These are phyloP conservation scores for Euura lappo DNA, from an alignment of 1,140 invertebrate genomes.

Conservation along the genomic window DNA sequence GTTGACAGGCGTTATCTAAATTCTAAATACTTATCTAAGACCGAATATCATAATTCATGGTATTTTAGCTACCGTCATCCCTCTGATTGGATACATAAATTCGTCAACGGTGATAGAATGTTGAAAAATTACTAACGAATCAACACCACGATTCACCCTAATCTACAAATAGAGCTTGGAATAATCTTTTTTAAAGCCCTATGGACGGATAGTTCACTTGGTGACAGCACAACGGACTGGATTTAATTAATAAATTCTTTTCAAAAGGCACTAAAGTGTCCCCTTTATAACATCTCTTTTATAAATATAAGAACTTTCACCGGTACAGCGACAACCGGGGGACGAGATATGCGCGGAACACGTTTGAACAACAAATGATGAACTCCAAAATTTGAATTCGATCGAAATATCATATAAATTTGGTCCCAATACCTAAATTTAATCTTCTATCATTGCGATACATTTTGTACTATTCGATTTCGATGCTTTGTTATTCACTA, in stretches of 20 bases:
- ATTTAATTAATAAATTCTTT: background rate
- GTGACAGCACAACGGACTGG: conserved; percentile 50
- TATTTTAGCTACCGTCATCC: background rate
- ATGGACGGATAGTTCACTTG: conserved; percentile 54
- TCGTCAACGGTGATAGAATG: too few relatives aligned
- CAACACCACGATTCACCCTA: background rate
- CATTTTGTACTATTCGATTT: background rate
- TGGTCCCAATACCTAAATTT: background rate
- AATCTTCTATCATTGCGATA: background rate
- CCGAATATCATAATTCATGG: background rate
- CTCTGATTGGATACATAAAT: background rate
- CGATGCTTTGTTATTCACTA: background rate
- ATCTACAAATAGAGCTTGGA: conserved; percentile 9
- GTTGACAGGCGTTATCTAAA: background rate
- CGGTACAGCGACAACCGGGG: background rate
- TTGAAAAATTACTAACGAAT: background rate
- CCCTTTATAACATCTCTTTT: background rate
- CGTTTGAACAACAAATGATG: too few relatives aligned
- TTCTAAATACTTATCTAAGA: background rate
- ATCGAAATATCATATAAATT: too few relatives aligned
- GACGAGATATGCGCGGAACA: background rate
- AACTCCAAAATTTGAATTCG: too few relatives aligned
- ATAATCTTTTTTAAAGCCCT: conserved; percentile 44
- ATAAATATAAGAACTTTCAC: background rate
- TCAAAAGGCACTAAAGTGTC: background rate